A percentile compares a stretch with the other conserved stretches of the same genome.
Evolutionary conservation across 2,797 vertebrate genomes (phyloP).

Genomic region (Rhincodon typus): DNA sequence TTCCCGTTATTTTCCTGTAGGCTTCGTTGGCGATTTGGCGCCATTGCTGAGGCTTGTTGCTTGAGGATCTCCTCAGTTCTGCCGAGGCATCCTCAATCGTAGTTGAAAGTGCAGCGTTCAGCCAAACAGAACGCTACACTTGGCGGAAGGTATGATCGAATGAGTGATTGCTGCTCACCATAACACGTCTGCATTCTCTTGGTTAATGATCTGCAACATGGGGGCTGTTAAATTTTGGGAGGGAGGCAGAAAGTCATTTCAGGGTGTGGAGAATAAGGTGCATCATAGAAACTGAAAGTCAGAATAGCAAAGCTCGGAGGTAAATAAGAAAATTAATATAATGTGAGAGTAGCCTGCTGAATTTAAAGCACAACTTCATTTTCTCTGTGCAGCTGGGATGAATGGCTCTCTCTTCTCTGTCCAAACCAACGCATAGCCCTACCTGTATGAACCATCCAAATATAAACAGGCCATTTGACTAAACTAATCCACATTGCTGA

Average conservation of each 20-base stretch:
- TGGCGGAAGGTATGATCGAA: conserved; percentile 30
- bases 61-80: conserved; percentile 33
- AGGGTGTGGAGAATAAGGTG: background rate
- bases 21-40: conserved; percentile 26
- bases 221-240: background rate
- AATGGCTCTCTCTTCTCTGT: background rate
- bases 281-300: background rate
- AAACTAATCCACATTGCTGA: background rate
- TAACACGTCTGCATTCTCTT: conserved; percentile 19
- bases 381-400: background rate
- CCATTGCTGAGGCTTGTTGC: conserved; percentile 31
- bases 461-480: background rate
- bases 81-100: conserved; percentile 30
- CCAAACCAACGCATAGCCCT: background rate
- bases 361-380: background rate
- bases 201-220: background rate
- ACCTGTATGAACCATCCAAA: background rate
- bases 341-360: background rate
- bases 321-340: background rate
- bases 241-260: background rate
- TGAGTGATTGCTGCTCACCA: conserved; percentile 11
- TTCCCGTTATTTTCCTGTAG: conserved; percentile 24
- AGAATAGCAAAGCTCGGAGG: background rate
- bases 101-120: conserved; percentile 33
- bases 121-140: conserved; percentile 28